phyloP scores from a whole-genome alignment of 2,113 vertebrate species.

The Sceloporus tristichus region DNA sequence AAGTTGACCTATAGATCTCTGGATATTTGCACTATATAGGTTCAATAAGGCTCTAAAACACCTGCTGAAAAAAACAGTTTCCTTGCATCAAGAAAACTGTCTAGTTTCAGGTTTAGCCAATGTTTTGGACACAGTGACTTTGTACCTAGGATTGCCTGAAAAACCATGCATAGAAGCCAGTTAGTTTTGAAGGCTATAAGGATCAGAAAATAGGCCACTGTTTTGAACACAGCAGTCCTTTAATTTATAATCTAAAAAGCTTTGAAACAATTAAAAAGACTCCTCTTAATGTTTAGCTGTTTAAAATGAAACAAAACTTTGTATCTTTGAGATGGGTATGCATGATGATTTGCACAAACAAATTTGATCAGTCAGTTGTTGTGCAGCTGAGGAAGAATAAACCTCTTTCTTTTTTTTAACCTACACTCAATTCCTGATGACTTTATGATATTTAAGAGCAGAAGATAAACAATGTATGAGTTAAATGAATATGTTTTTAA shows the following conservation, averaged over 20 bases:
- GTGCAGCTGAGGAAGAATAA: neutral
- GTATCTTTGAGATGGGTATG: neutral
- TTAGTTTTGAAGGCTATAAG: neutral
- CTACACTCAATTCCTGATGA: too few relatives aligned
- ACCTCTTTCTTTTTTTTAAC: too few relatives aligned
- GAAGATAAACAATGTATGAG: too few relatives aligned
- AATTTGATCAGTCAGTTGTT: neutral
- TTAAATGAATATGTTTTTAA: too few relatives aligned
- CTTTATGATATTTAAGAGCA: too few relatives aligned
- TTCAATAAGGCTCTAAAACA: too few relatives aligned
- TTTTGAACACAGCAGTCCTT: neutral
- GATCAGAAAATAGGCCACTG: constrained; percentile 44
- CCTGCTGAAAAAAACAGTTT: too few relatives aligned
- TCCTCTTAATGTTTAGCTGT: too few relatives aligned
- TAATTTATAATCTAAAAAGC: neutral
- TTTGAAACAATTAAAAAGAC: neutral
- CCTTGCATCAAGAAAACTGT: neutral
- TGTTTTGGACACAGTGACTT: neutral
- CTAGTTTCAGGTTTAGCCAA: neutral
- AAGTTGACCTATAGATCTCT: too few relatives aligned
- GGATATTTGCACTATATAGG: too few relatives aligned
- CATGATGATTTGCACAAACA: neutral
- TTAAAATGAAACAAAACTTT: too few relatives aligned
- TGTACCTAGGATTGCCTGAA: neutral
- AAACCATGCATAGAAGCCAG: neutral